phyloP scores from a whole-genome alignment of 2,797 vertebrate species.

The Alexandromys oeconomus region DNA sequence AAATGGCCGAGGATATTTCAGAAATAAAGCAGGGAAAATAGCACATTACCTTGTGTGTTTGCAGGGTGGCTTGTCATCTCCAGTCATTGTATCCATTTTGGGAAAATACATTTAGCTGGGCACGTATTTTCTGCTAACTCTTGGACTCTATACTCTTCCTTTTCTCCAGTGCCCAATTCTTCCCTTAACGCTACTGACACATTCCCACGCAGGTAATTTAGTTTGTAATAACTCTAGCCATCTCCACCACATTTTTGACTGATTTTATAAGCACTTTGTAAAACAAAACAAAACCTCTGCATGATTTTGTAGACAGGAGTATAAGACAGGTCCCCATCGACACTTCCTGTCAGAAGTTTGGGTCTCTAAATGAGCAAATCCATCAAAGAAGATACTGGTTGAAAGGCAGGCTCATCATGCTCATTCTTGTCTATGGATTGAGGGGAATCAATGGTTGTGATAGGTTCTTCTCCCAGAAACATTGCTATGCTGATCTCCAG shows the following conservation, averaged over 20 bases:
- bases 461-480: not conserved
- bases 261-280: constrained; percentile 10
- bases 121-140: not conserved
- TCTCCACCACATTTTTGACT: not conserved
- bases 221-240: constrained; percentile 13
- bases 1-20: not conserved
- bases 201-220: not conserved
- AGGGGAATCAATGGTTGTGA: not conserved
- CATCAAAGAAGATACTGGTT: not conserved
- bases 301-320: not conserved
- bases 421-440: not conserved
- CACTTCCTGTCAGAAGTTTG: not conserved
- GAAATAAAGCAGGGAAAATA: not conserved
- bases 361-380: not conserved
- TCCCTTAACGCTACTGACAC: not conserved
- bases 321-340: not conserved
- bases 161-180: not conserved
- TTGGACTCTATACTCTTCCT: not conserved
- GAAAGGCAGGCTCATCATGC: fast-evolving
- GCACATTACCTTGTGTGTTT: not conserved
- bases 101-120: not conserved
- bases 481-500: not conserved
- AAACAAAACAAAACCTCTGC: not conserved
- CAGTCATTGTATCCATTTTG: not conserved
- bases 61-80: not conserved